These are phyloP conservation scores for Pseudocheirus occidentalis DNA, from an alignment of 2,797 vertebrate genomes.

Conservation along the genomic window DNA sequence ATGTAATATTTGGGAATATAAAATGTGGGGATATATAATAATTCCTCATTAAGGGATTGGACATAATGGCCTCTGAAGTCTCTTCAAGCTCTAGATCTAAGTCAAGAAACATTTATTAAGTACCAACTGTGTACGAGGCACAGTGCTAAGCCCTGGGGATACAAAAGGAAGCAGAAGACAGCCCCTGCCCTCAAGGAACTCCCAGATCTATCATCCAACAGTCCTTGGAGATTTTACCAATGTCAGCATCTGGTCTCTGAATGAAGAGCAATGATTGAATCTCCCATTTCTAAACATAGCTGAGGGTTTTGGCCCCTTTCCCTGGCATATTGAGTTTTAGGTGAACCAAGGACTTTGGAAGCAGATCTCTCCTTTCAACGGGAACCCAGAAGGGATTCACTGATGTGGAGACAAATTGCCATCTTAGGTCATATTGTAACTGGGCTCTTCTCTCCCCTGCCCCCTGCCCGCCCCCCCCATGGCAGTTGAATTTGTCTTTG, in stretches of 20 bases:
- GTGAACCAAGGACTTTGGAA: not conserved
- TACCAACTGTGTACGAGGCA: not conserved
- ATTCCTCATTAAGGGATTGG: not conserved
- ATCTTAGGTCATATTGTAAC: not conserved
- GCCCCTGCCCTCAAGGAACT: not conserved
- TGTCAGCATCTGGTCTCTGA: not conserved
- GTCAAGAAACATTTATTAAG: not conserved
- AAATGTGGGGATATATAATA: too few relatives aligned
- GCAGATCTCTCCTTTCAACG: slow-evolving; percentile 2
- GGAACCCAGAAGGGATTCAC: slow-evolving; percentile 5
- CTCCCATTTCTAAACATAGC: not conserved
- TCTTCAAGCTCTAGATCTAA: not conserved
- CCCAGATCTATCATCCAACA: not conserved
- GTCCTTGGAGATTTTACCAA: not conserved
- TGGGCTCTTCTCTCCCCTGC: not conserved
- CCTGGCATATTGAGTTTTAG: slow-evolving; percentile 4
- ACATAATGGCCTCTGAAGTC: not conserved
- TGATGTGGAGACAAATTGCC: not conserved
- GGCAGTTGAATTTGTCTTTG: not conserved
- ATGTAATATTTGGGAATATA: too few relatives aligned
- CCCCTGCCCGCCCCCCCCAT: too few relatives aligned
- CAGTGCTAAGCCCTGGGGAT: not conserved
- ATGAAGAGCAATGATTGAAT: not conserved
- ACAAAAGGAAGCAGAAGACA: not conserved
- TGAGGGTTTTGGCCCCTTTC: not conserved